These are phyloP conservation scores for Rhodeus uyekii DNA, from an alignment of 2,797 vertebrate species.

Conservation along the genomic window DNA sequence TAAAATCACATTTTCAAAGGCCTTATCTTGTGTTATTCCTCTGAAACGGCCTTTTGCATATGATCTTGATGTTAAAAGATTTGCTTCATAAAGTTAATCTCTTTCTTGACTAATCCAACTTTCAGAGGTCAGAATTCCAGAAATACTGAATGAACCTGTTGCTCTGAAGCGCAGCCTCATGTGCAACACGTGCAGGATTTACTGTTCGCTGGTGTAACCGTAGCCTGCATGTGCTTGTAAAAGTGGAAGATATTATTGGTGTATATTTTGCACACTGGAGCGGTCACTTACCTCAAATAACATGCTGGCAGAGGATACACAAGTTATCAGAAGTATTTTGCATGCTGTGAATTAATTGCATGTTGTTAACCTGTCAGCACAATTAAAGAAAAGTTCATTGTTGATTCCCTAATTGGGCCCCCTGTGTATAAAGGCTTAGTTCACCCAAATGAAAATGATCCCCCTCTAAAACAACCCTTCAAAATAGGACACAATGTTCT, in stretches of 20 bases:
- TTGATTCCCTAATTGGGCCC: slow-evolving; percentile 1
- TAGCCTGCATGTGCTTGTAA: not conserved
- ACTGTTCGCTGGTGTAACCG: not conserved
- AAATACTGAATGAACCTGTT: not conserved
- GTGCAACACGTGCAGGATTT: not conserved
- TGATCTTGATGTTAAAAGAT: not conserved
- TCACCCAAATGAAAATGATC: no score
- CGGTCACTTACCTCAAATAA: not conserved
- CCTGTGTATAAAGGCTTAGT: not conserved
- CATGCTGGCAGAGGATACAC: slow-evolving; percentile 13
- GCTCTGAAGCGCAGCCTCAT: not conserved
- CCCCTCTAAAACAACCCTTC: no score
- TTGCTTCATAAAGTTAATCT: not conserved
- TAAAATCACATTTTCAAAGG: not conserved
- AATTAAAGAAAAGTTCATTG: slow-evolving; percentile 11
- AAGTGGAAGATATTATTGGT: not conserved
- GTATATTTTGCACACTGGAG: not conserved
- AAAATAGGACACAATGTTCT: no score
- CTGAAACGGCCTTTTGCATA: no score
- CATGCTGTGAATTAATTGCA: not conserved
- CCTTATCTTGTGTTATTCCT: not conserved
- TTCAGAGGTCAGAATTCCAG: not conserved
- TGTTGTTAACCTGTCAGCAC: not conserved
- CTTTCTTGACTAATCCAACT: not conserved
- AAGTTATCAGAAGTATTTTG: slow-evolving; percentile 10